These are phyloP conservation scores for Mugil cephalus DNA, from an alignment of 2,113 vertebrate genomes.

Conservation along the genomic window DNA sequence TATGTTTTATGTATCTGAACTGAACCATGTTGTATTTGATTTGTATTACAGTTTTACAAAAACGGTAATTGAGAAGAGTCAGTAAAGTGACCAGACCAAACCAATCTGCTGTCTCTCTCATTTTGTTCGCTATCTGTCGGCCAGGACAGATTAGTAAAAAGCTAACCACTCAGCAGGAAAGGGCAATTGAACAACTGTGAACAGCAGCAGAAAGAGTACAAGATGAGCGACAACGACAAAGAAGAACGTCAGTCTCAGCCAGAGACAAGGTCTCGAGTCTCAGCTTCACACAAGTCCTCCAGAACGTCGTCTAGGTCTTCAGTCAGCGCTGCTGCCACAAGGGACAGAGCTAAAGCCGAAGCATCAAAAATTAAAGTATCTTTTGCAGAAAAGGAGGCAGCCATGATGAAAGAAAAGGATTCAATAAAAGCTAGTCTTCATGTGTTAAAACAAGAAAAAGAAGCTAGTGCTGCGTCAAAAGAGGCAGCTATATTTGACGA, in stretches of 20 bases:
- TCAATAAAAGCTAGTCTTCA: neutral
- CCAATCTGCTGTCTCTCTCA: too few relatives aligned
- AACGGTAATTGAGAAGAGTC: too few relatives aligned
- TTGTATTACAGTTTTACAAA: too few relatives aligned
- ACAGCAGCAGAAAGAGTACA: neutral
- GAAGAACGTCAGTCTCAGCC: neutral
- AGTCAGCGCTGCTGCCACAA: neutral
- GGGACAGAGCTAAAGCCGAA: constrained; percentile 3
- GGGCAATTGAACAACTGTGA: neutral
- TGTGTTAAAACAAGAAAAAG: neutral
- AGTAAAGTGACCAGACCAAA: too few relatives aligned
- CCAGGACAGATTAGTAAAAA: constrained; percentile 12
- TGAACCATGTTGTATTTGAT: too few relatives aligned
- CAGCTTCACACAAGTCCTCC: neutral
- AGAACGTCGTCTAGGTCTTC: neutral
- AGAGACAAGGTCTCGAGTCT: neutral
- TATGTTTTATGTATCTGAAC: too few relatives aligned
- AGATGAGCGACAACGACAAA: neutral
- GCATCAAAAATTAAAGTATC: constrained; percentile 2
- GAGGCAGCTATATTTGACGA: neutral
- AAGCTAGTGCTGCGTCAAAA: neutral
- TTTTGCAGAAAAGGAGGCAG: constrained; percentile 12
- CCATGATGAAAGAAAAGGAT: neutral
- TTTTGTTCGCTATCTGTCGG: neutral
- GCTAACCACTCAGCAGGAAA: neutral